Base-by-base conservation (phyloP, 2,797 vertebrate genomes). In the Tinamus major region DNA sequence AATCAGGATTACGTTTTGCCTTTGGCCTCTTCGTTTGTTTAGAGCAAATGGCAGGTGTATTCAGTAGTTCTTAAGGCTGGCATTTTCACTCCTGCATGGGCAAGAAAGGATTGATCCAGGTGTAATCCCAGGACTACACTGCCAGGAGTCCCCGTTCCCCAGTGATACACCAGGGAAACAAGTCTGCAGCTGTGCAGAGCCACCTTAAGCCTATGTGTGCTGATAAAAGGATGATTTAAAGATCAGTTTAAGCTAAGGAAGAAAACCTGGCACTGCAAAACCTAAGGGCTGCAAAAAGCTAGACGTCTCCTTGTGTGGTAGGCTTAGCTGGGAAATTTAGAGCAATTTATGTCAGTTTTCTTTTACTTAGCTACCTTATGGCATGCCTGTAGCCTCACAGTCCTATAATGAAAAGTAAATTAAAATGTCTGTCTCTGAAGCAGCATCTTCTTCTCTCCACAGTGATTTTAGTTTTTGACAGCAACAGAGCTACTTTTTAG, bases 11-110 rank as follows among this genome's bases (percentile, higher is more conserved):
- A 11, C 8, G 33, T 3, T 14, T 6, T 64, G 35, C 20, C 83
- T 86, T 79, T 44, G 84, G 33, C 20, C 61, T 86, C 24, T 53
- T 79, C 23, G 31, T 79, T 89, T 74, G 37, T 56, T 49, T 77
- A 71, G 33, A 64, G 56, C 5, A 87, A 93, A 85, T 14, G 56
- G 7, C 56, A 58, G 31, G 44, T 46, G 23, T 13, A 12, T 61
- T 63, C 13, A n/a, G 3, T 20, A 62, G 3, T 23, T 35, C 70
- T 79, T 87, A 19, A 21, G 13, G 7, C 2, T 46, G 71, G 5
- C 5, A 10, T 87, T 85, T 90, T 74, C 27, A 75, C 2, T 5
- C 21, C 13, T 63, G 24, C 16, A 16, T 17, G 9, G 11, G 5
- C 16, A 72, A 74, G 63, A 63, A 83, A 56, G 24, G 29, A n/a